Evolutionary conservation across 1,140 invertebrate species (phyloP), one percentile per base, ranked within the genome.

Genomic region (Drosophila sp.): DNA sequence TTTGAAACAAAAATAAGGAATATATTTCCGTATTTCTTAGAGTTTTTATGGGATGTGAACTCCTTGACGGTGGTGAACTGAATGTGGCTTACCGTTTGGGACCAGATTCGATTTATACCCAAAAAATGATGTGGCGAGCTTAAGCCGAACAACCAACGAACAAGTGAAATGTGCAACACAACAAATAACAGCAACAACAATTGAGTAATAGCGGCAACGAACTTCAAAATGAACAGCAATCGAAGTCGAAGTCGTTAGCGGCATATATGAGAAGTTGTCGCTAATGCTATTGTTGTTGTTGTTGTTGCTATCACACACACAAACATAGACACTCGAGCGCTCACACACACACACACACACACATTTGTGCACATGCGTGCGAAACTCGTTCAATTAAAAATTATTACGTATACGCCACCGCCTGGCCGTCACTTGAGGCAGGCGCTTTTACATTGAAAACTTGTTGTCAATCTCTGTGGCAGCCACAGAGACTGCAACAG

Each of bases 41-140:
- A 11, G 4, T 48, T 48, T 38, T 11, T 4, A 13, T 13, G 32
- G 46, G 51, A 45, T 84, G 72, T 77, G 66, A 72, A 62, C 58
- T 72, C 72, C 71, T 84, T 61, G 80, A 64, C 82, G 76, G 40
- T 59, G 58, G 46, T 57, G 41, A 66, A 72, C 73, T 87, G 90
- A 91, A 90, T 91, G 86, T 90, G 80, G 75, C 86, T 87, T 38
- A 38, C 14, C 25, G 34, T 53, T 74, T 69, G 84, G 46, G 76
- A 87, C 90, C 90, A 91, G 90, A 91, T 91, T 79, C 90, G 90
- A 91, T 91, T 91, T 91, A 91, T 91, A 91, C 81, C 86, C 73
- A 50, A 72, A 74, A 72, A 69, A 34, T 46, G 34, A 16, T 66
- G 58, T 51, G 67, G 67, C 53, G 40, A 48, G 53, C 38, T 32